Evolutionary conservation across 2,888 invertebrate genomes (phyloP), one percentile per base, ranked within the genome.

Genomic region (Isotomurus palustris): DNA sequence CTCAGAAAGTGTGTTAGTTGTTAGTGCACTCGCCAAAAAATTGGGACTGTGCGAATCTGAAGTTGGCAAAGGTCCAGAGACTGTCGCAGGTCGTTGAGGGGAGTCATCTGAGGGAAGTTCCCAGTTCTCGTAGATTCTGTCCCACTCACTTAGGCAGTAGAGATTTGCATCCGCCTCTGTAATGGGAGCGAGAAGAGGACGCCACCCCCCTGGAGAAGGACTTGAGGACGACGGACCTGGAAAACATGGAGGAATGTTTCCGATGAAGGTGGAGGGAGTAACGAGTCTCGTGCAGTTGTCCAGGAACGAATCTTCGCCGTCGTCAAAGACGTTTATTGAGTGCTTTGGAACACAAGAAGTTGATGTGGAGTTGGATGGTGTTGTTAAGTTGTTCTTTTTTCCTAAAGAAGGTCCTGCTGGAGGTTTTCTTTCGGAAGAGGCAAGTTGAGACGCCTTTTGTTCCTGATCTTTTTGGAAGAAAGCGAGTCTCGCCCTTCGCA

Each of bases 401-500:
- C 43, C 43, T 17, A 40, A 22, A 3, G 12, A 21, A 28, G 41
- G n/a, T 21, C 21, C 5, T 55, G 14, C 10, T 25, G 47, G 19
- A 17, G 38, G 22, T 35, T 5, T 25, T 4, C n/a, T 10, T 53
- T 19, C 29, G 22, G 22, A 22, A 2, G 52, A 21, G 19, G 29
- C 2, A 17, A 32, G 48, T 53, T 48, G 32, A 12, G n/a, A 32
- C 53, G 58, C 27, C n/a, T 24, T 10, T 21, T 6, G 24, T 35
- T 53, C 56, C 17, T 41, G 29, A 21, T 53, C 57, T 52, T 62
- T 66, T 48, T 66, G 68, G 66, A 77, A 77, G 67, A 75, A 75
- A 27, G 75, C 75, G 36, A 77, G 53, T 47, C 77, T 70, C 28
- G 75, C 76, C 66, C 73, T 72, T 53, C 76, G 68, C 12, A 77